These are phyloP conservation scores for Anoplius nigerrimus DNA, from an alignment of 2,888 invertebrate species.

Conservation along the genomic window DNA sequence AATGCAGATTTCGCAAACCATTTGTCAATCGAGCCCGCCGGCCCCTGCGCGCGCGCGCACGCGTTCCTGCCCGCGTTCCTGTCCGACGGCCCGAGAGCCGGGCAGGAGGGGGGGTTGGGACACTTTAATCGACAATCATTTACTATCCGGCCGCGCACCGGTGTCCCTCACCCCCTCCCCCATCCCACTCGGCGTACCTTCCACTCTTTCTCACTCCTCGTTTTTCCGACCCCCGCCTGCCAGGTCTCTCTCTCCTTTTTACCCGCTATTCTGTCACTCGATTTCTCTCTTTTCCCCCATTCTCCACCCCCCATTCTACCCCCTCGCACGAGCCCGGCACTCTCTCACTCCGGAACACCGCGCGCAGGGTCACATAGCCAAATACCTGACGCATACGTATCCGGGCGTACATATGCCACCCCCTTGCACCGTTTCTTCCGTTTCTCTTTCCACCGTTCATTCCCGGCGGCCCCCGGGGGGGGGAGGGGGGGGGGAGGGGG, in stretches of 20 bases:
- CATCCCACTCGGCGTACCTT: constrained; percentile 17
- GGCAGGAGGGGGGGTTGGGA: constrained; percentile 39
- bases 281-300: neutral
- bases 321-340: constrained; percentile 5
- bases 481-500: too few species aligned
- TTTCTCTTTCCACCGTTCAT: constrained; percentile 28
- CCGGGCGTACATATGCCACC: too few species aligned
- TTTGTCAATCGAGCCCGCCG: constrained; percentile 66
- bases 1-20: constrained; percentile 70
- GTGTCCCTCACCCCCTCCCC: constrained; percentile 11
- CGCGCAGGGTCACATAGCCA: too few species aligned
- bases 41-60: constrained; percentile 23
- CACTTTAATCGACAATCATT: constrained; percentile 72
- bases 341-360: too few species aligned
- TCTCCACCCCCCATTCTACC: constrained; percentile 14
- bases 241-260: too few species aligned
- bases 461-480: too few species aligned
- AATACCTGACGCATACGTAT: neutral
- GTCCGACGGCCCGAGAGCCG: neutral
- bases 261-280: constrained; percentile 8
- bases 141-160: constrained; percentile 53
- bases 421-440: constrained; percentile 23
- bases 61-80: constrained; percentile 35
- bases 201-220: constrained; percentile 23
- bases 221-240: constrained; percentile 35